Evolutionary conservation across 2,113 vertebrate genomes (phyloP), one percentile per base, ranked within the genome.

Genomic region (Haemorhous mexicanus): DNA sequence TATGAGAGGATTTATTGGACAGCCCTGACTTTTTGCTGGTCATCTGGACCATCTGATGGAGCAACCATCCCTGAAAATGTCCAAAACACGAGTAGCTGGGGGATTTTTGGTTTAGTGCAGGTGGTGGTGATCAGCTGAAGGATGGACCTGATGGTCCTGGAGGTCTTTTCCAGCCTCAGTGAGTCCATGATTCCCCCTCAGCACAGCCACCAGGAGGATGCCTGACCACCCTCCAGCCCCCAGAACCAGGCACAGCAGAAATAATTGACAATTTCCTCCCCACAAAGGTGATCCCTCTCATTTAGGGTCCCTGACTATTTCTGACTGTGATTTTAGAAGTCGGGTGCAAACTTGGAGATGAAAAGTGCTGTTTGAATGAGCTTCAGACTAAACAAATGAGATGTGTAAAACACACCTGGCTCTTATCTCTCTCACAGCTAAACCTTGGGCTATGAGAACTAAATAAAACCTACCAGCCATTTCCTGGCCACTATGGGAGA

Each of bases 311-410:
- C 82, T 43, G 50, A 21, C 68, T 89, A 10, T 10, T 50, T 61
- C 56, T 20, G 53, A 58, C 74, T 46, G 78, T 78, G 44, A 35
- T 87, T 94, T 93, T 26, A 62, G 67, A 78, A 79, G 69, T 56
- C 0, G 13, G 52, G 50, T 66, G 55, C 41, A 69, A 82, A 10
- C 68, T 91, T 19, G n/a, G 37, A 33, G 84, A 87, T 85, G 83
- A 47, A 83, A 94, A 95, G 88, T 61, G 74, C 92, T 91, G 94
- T 96, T 98, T 96, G 93, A 97, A 88, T 92, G 86, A 93, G 74
- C 85, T 49, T 95, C 96, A 99, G 99, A 98, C 99, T 99, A 99
- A 99, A 99, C 98, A 99, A 97, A 98, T 98, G 95, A 97, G 97
- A 98, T 70, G 76, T 95, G 95, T 92, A 97, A 98, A 98, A 97